These are phyloP conservation scores for Cartodere bifasciata DNA, from an alignment of 2,888 invertebrate species.

Conservation along the genomic window DNA sequence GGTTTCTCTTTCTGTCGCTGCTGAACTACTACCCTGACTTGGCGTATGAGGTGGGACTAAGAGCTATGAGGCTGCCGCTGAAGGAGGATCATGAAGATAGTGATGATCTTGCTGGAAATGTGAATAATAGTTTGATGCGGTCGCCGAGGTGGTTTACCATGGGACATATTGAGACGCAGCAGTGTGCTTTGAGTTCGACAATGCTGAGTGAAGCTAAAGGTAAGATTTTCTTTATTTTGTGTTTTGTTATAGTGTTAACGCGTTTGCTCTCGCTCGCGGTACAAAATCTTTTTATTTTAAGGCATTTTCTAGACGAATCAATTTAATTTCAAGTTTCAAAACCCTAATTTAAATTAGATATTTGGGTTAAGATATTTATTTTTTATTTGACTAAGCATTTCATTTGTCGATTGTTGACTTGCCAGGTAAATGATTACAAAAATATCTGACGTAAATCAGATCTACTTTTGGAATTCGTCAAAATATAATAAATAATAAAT, in stretches of 20 bases:
- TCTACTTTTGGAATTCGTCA: too few species aligned
- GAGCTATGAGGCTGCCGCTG: conserved; percentile 69
- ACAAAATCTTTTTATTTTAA: too few species aligned
- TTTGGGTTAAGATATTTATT: too few species aligned
- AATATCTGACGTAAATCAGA: too few species aligned
- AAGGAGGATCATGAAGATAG: conserved; percentile 59
- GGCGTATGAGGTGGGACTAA: conserved; percentile 64
- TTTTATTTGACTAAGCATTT: not conserved
- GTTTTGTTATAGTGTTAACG: not conserved
- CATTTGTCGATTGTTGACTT: not conserved
- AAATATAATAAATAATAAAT: too few species aligned
- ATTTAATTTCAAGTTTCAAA: too few species aligned
- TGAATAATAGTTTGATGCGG: conserved; percentile 40
- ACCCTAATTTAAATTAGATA: too few species aligned
- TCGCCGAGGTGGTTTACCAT: conserved; percentile 68
- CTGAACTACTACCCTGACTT: conserved; percentile 63
- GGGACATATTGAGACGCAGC: conserved; percentile 69
- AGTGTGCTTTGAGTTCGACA: conserved; percentile 65
- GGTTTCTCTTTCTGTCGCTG: conserved; percentile 66
- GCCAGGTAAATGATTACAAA: too few species aligned
- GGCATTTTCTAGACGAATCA: too few species aligned
- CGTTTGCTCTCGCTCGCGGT: not conserved
- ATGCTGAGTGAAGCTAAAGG: conserved; percentile 61
- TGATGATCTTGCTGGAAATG: conserved; percentile 42
- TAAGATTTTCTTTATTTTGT: conserved; percentile 20